Conservation (phyloP, 2,888 invertebrate species). For the Labia minor region DNA sequence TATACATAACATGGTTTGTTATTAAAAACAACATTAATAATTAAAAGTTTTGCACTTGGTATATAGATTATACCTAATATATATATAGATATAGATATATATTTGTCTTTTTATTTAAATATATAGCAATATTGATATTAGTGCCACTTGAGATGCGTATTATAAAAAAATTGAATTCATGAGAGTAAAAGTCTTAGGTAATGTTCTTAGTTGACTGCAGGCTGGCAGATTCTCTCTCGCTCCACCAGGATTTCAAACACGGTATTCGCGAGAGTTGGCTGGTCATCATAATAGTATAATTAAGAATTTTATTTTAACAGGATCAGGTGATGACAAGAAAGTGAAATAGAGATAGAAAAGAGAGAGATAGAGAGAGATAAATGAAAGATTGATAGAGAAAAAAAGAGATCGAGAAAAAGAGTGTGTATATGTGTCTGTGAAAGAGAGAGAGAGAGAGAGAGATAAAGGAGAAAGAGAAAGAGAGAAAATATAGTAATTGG, state of each 20-base stretch:
- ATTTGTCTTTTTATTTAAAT: conserved; percentile 19
- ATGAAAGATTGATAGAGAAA: neutral
- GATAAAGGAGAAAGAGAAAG: neutral
- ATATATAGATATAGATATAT: conserved; percentile 18
- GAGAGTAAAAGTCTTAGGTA: neutral
- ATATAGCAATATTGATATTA: conserved; percentile 24
- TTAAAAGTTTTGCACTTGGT: conserved; percentile 22
- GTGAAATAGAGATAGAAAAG: conserved; percentile 1
- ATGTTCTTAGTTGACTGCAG: conserved; percentile 8
- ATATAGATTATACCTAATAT: too few relatives aligned
- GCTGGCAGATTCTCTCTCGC: conserved; percentile 17
- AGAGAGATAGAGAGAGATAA: neutral
- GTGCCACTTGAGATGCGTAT: conserved; percentile 23
- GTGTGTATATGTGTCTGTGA: too few relatives aligned
- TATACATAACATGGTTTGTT: conserved; percentile 20
- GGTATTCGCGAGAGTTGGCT: conserved; percentile 3
- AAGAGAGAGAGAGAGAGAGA: neutral
- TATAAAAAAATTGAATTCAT: neutral
- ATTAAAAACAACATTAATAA: conserved; percentile 20
- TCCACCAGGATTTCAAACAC: conserved; percentile 16
- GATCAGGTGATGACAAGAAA: neutral
- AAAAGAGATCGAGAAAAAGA: neutral
- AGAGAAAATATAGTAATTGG: neutral
- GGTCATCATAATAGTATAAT: neutral
- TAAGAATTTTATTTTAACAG: neutral